Evolutionary conservation across 2,888 invertebrate species (phyloP).

Genomic region (Pecten maximus): DNA sequence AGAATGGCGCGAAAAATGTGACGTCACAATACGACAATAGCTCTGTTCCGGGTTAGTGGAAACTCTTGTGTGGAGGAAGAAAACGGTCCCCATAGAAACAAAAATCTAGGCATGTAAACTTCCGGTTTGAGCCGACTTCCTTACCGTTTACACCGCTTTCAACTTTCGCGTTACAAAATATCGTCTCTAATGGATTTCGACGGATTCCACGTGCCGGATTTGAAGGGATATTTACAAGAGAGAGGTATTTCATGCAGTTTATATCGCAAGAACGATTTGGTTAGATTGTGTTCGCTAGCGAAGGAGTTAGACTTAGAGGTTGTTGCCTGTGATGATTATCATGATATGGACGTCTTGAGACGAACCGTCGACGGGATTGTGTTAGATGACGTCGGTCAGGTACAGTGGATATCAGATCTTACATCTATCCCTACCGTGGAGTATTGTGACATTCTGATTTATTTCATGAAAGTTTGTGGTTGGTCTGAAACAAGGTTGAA

Average conservation of each 20-base stretch:
- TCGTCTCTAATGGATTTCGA: no score
- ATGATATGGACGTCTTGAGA: not conserved
- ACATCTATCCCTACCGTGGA: not conserved
- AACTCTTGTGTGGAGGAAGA: no score
- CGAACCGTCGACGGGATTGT: not conserved
- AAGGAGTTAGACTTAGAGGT: conserved; percentile 27
- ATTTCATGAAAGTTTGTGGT: conserved; percentile 25
- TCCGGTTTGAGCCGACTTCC: no score
- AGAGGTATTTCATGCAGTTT: not conserved
- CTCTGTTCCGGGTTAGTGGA: no score
- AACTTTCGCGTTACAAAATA: no score
- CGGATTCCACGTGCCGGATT: no score
- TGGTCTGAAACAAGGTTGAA: conserved; percentile 10
- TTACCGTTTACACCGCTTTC: no score
- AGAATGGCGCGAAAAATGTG: no score
- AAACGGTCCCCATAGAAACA: no score
- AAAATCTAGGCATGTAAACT: no score
- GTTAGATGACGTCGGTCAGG: no score
- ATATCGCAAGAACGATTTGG: not conserved
- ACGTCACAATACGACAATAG: no score
- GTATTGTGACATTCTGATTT: conserved; percentile 22
- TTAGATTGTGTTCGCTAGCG: not conserved
- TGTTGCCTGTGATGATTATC: not conserved
- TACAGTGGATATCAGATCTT: not conserved
- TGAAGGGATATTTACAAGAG: conserved; percentile 3